Percentiles rank a stretch among this genome's conserved stretches.
Conservation (phyloP, 2,888 invertebrate species). For the Adineta ricciae region DNA sequence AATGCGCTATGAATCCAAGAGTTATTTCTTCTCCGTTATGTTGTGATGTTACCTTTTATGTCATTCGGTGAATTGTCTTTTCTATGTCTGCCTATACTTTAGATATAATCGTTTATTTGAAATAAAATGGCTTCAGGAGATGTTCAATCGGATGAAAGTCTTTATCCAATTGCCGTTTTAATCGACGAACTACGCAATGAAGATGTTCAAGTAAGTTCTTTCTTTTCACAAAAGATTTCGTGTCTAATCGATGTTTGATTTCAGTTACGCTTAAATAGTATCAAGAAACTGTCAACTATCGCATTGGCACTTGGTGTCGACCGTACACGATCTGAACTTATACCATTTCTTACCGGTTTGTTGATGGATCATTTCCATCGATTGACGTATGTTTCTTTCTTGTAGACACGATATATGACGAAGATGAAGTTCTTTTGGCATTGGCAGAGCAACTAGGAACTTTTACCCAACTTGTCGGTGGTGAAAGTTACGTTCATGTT, state of each 20-base stretch:
- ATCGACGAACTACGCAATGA: conserved; percentile 98
- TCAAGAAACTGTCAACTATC: conserved; percentile 95
- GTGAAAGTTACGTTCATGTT: conserved; percentile 86
- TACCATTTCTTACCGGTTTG: conserved; percentile 64
- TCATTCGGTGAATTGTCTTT: not conserved
- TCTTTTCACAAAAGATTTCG: conserved; percentile 35
- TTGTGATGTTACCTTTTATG: not conserved
- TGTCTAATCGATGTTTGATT: not conserved
- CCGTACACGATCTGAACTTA: conserved; percentile 81
- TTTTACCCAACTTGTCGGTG: conserved; percentile 88
- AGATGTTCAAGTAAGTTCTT: conserved; percentile 65
- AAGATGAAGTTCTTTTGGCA: conserved; percentile 93
- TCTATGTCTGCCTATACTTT: not conserved
- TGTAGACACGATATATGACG: conserved; percentile 96
- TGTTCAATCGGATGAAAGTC: conserved; percentile 65
- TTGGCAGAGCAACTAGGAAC: conserved; percentile 93
- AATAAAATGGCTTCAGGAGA: conserved; percentile 17
- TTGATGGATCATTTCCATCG: not conserved
- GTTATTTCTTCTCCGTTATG: not conserved
- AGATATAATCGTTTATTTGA: not conserved
- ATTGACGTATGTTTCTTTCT: too few relatives aligned
- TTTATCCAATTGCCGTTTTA: conserved; percentile 96
- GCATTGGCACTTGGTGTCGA: conserved; percentile 96
- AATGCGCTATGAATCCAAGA: too few relatives aligned
- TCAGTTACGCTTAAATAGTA: conserved; percentile 78